Percentiles rank a stretch among this genome's conserved stretches.
These are phyloP conservation scores for Empidonax traillii DNA, from an alignment of 2,113 vertebrate species.

Conservation along the genomic window DNA sequence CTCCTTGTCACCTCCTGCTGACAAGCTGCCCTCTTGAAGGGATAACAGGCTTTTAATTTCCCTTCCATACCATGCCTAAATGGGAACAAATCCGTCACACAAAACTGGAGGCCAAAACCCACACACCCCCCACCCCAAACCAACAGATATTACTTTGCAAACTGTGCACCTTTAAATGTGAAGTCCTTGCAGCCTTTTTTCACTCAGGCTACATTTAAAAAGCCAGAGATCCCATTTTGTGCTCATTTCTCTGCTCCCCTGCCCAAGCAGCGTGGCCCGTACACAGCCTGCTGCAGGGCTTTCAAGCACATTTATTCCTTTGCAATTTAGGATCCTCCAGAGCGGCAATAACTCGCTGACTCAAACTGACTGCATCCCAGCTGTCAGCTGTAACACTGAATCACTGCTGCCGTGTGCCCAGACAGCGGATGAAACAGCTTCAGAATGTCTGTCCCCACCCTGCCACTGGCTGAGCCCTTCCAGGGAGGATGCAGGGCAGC, in stretches of 20 bases:
- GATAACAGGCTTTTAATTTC: slow-evolving; percentile 70
- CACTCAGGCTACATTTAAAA: neutral
- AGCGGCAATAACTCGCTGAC: neutral
- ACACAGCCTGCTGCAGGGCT: neutral
- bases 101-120: neutral
- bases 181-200: neutral
- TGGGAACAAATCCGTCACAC: slow-evolving; percentile 39
- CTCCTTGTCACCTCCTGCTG: slow-evolving; percentile 5
- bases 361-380: neutral
- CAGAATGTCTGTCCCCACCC: neutral
- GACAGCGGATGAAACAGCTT: neutral
- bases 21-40: slow-evolving; percentile 46
- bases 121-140: neutral
- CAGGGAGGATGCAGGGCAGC: neutral
- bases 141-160: neutral
- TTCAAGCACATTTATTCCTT: neutral
- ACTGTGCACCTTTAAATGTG: neutral
- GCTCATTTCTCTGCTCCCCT: neutral
- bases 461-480: too few relatives aligned
- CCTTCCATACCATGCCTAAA: slow-evolving; percentile 75
- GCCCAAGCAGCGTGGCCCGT: neutral
- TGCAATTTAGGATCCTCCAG: neutral
- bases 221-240: neutral
- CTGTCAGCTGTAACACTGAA: neutral
- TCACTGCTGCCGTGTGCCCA: neutral